Conservation (phyloP, 2,888 invertebrate species). For the Synergus laeviventris region DNA sequence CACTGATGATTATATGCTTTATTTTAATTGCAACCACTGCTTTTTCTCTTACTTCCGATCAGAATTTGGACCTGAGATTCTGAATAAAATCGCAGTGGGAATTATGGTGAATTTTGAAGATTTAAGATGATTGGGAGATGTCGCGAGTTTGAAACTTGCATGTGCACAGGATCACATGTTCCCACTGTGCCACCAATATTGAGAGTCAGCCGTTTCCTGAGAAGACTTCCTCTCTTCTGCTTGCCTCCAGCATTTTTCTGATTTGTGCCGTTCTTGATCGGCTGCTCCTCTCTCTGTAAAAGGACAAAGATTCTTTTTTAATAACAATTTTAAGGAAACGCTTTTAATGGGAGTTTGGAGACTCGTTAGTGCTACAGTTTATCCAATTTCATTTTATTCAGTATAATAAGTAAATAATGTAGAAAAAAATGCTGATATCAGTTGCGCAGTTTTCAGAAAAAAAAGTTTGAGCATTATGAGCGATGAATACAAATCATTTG, state of each 20-base stretch:
- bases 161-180: slow-evolving; percentile 53
- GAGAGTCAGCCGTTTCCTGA: slow-evolving; percentile 63
- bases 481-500: slow-evolving; percentile 50
- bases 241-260: slow-evolving; percentile 60
- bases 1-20: neutral
- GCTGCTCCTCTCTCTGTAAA: neutral
- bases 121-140: neutral
- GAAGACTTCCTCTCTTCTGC: slow-evolving; percentile 62
- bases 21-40: slow-evolving; percentile 10
- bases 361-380: no score
- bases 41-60: neutral
- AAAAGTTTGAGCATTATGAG: slow-evolving; percentile 52
- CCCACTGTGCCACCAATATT: slow-evolving; percentile 42
- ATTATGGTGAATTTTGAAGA: slow-evolving; percentile 1
- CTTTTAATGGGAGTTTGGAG: no score
- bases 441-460: slow-evolving; percentile 56
- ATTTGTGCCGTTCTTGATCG: slow-evolving; percentile 16
- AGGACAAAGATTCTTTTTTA: neutral
- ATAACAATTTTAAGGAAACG: neutral
- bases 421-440: slow-evolving; percentile 43
- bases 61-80: neutral
- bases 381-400: no score
- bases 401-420: neutral
- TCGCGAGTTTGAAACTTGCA: slow-evolving; percentile 44
- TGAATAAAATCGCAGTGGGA: neutral